Base-by-base conservation (phyloP, 92 coral and sea anemone genomes). In the Paragorgia papillata region DNA sequence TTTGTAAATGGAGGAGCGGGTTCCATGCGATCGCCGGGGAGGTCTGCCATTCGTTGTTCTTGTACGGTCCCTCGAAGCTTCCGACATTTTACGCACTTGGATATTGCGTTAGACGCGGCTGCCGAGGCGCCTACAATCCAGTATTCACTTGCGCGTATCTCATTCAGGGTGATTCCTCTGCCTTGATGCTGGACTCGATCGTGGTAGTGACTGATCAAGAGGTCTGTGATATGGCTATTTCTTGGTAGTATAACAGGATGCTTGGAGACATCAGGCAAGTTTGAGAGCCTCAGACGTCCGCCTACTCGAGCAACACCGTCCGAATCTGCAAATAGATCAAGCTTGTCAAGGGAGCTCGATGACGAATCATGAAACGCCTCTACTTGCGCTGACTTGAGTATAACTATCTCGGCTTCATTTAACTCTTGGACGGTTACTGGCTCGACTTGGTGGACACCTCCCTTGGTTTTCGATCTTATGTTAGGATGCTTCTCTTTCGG, bases 121-220 rank as follows among this genome's bases (percentile, higher is more conserved):
- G n/a, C n/a, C n/a, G n/a, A n/a, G n/a, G n/a, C n/a, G n/a, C n/a
- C n/a, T 13, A 13, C 40, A 22, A 51, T n/a, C 58, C 58, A 51
- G 58, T 51, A 51, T 4, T n/a, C 58, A 17, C 58, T 56, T 3
- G 62, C 62, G 7, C 15, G 29, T 15, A 56, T 3, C n/a, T 56
- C 62, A 17, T 56, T 56, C 3, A 56, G 62, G 9, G 62, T 21
- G 62, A 56, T 56, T 56, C 53, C 53, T 46, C 53, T 46, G n/a
- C 14, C 53, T 2, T n/a, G 7, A 2, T 46, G 53, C 53, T 67
- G 1, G 43, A 66, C 59, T 39, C 40, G 33, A 25, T 39, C 59
- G 63, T 80, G 59, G 32, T 62, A 67, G 32, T 65, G 54, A 12
- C 73, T 50, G 29, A 30, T 35, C 14, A 65, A 33, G 15, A 65